phyloP scores from a whole-genome alignment of 2,113 vertebrate species.

The Eudyptes chrysolophus region DNA sequence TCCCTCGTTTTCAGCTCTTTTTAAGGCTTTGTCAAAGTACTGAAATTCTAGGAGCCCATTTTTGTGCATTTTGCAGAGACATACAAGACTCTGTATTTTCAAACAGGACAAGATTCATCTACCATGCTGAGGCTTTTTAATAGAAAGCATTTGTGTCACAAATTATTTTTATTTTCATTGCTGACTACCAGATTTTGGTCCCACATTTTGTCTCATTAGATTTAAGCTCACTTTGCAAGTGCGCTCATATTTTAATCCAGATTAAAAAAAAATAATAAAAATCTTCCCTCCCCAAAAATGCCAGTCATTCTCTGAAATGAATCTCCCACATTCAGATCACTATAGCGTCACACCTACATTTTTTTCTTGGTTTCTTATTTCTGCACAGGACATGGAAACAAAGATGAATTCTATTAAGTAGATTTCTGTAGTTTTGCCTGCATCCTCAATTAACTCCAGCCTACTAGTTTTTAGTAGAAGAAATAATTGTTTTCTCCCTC shows the following conservation, averaged over 20 bases:
- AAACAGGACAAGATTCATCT: neutral
- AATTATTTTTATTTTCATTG: neutral
- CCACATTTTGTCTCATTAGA: neutral
- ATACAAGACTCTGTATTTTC: neutral
- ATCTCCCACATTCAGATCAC: neutral
- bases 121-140: neutral
- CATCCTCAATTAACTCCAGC: neutral
- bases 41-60: neutral
- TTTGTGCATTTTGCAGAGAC: neutral
- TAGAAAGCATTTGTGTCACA: neutral
- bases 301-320: neutral
- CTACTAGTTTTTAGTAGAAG: neutral
- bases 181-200: neutral
- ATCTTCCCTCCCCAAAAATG: neutral
- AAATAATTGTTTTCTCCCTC: neutral
- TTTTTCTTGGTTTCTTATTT: neutral
- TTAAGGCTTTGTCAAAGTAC: conserved; percentile 20
- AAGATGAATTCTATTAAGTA: neutral
- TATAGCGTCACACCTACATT: neutral
- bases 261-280: neutral
- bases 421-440: neutral
- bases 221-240: neutral
- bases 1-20: conserved; percentile 31
- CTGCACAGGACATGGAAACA: neutral
- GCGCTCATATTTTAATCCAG: neutral